Evolutionary conservation across 2,113 vertebrate species (phyloP).

Genomic region (Solea solea): DNA sequence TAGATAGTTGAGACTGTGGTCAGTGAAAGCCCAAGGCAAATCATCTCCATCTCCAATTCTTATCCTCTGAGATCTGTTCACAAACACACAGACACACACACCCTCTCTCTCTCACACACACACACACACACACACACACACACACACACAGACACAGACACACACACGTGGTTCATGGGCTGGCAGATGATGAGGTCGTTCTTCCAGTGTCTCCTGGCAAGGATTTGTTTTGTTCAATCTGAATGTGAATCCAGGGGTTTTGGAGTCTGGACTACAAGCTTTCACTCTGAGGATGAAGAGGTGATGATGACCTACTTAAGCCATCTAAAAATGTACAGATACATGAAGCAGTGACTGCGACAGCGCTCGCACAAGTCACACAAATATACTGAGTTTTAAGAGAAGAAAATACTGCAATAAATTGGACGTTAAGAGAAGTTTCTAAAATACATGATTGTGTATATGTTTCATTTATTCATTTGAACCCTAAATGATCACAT

Average conservation of each 20-base stretch:
- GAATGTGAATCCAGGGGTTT: slow-evolving; percentile 60
- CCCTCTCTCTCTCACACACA: slow-evolving; percentile 1
- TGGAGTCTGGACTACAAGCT: slow-evolving; percentile 4
- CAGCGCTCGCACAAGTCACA: too few relatives aligned
- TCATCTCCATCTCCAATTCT: slow-evolving; percentile 43
- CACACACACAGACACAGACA: slow-evolving; percentile 5
- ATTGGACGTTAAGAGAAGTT: too few relatives aligned
- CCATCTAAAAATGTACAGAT: slow-evolving; percentile 33
- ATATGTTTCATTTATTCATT: not conserved
- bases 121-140: slow-evolving; percentile 15
- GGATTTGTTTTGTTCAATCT: slow-evolving; percentile 60
- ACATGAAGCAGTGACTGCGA: not conserved
- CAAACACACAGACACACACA: slow-evolving; percentile 15
- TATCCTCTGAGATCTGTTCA: slow-evolving; percentile 53
- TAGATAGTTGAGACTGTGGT: slow-evolving; percentile 31
- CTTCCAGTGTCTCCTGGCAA: slow-evolving; percentile 44
- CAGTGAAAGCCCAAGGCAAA: slow-evolving; percentile 47
- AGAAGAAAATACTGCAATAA: too few relatives aligned
- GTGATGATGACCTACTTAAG: slow-evolving; percentile 51
- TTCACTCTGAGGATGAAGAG: slow-evolving; percentile 9
- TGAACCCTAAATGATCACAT: not conserved
- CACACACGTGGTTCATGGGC: slow-evolving; percentile 23
- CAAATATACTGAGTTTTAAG: too few relatives aligned
- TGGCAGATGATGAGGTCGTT: slow-evolving; percentile 44
- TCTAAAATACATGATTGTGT: too few relatives aligned